These are phyloP conservation scores for Nematopogon swammerdamellus DNA, from an alignment of 2,888 invertebrate genomes.

Conservation along the genomic window DNA sequence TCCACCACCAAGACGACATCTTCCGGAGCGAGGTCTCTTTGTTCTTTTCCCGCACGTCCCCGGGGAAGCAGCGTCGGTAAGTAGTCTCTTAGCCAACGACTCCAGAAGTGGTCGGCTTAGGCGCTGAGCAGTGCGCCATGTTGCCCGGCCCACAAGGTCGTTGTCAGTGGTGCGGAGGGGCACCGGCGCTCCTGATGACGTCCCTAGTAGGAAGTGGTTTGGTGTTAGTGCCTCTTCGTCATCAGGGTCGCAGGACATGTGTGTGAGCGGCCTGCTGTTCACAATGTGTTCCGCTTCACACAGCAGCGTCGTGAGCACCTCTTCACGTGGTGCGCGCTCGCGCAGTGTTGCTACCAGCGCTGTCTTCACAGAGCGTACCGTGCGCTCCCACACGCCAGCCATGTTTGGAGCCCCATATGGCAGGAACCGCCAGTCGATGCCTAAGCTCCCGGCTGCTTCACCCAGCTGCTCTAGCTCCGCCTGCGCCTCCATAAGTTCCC, in stretches of 20 bases:
- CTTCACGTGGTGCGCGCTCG: neutral
- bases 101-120: slow-evolving; percentile 5
- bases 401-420: slow-evolving; percentile 1
- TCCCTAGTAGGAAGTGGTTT: neutral
- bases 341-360: neutral
- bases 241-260: neutral
- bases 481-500: neutral
- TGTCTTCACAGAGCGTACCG: slow-evolving; percentile 1
- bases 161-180: neutral
- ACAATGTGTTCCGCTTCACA: slow-evolving; percentile 2
- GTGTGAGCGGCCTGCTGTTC: slow-evolving; percentile 1
- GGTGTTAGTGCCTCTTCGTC: neutral
- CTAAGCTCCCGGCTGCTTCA: slow-evolving; percentile 1
- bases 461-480: neutral
- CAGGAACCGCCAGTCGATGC: slow-evolving; percentile 4
- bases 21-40: neutral
- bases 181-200: neutral
- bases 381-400: slow-evolving; percentile 3
- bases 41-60: neutral
- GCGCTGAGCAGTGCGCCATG: slow-evolving; percentile 1
- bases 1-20: slow-evolving; percentile 4
- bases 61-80: neutral
- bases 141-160: neutral
- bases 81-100: slow-evolving; percentile 5
- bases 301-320: slow-evolving; percentile 3